A percentile compares a stretch with the other conserved stretches of the same genome.
These are phyloP conservation scores for Melanotaenia parkinsoni DNA, from an alignment of 2,797 vertebrate genomes.

Conservation along the genomic window DNA sequence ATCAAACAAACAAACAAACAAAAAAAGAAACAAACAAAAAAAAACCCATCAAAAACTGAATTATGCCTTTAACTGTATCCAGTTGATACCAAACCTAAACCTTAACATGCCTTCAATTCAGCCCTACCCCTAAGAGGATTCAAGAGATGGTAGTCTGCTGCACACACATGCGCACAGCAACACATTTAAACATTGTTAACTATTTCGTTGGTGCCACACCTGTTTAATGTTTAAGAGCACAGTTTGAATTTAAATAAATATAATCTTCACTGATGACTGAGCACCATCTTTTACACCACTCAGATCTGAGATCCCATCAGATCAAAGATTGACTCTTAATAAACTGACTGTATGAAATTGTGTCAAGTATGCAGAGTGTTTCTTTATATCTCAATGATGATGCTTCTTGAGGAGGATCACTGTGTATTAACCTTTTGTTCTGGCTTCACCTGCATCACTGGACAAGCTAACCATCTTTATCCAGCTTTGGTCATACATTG, in stretches of 20 bases:
- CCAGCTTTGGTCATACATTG: slow-evolving; percentile 32
- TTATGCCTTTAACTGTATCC: neutral
- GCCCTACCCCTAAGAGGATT: neutral
- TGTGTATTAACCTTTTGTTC: slow-evolving; percentile 29
- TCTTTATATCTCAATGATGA: neutral
- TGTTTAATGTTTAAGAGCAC: too few species aligned
- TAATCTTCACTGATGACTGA: neutral
- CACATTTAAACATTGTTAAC: neutral
- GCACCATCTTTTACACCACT: neutral
- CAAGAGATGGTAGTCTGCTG: neutral
- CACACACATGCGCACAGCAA: neutral
- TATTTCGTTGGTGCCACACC: too few species aligned
- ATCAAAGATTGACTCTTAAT: neutral
- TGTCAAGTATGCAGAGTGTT: neutral
- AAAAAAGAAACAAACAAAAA: too few species aligned
- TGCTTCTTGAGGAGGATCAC: slow-evolving; percentile 14
- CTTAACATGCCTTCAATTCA: neutral
- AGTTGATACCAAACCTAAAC: neutral
- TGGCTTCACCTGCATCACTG: slow-evolving; percentile 26
- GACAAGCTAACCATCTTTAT: slow-evolving; percentile 41
- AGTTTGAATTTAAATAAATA: neutral
- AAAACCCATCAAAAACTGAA: neutral
- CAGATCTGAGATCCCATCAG: too few species aligned
- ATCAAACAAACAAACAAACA: neutral
- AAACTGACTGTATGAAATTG: neutral